phyloP scores from a whole-genome alignment of 2,888 invertebrate species.

The Altica lythri region DNA sequence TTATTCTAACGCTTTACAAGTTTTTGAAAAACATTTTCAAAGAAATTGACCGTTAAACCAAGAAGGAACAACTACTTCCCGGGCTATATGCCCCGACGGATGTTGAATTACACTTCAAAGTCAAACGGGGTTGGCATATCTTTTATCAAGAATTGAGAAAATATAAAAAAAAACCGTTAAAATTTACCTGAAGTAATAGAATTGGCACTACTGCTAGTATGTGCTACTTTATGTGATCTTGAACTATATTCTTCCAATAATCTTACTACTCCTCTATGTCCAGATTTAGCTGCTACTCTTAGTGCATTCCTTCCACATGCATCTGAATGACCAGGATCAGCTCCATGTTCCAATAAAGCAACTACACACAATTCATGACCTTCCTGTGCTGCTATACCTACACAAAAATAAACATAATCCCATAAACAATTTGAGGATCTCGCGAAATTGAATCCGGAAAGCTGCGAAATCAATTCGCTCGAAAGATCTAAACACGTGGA shows the following conservation, averaged over 20 bases:
- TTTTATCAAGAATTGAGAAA: no score
- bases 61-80: no score
- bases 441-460: no score
- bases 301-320: slow-evolving; percentile 86
- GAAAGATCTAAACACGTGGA: no score
- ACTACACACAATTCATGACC: slow-evolving; percentile 92
- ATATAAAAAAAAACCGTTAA: slow-evolving; percentile 7
- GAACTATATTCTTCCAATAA: slow-evolving; percentile 71
- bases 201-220: slow-evolving; percentile 54
- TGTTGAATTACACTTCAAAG: no score
- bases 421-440: no score
- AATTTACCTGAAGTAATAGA: slow-evolving; percentile 54
- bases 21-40: no score
- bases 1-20: no score
- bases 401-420: slow-evolving; percentile 12
- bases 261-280: slow-evolving; percentile 83
- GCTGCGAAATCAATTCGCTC: no score
- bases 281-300: slow-evolving; percentile 89
- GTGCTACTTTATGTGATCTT: slow-evolving; percentile 51
- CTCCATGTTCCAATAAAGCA: slow-evolving; percentile 79
- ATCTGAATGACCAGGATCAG: slow-evolving; percentile 84
- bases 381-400: slow-evolving; percentile 93
- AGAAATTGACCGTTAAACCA: no score
- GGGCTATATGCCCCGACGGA: no score
- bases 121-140: no score